These are phyloP conservation scores for Chesias legatella DNA, from an alignment of 2,888 invertebrate species.

Conservation along the genomic window DNA sequence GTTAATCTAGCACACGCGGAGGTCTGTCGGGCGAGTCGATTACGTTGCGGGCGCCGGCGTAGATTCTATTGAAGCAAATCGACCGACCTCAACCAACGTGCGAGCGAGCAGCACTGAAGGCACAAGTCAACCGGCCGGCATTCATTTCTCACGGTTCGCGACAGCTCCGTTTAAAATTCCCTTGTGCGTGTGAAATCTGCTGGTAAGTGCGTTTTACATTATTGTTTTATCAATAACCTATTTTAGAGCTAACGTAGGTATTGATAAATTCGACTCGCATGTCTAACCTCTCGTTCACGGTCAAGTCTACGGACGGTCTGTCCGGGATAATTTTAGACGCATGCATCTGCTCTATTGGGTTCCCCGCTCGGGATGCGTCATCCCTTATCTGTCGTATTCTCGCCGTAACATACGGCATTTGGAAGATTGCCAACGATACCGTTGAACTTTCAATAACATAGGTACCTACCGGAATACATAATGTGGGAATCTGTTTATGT, in stretches of 20 bases:
- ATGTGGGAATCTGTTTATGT: constrained; percentile 1
- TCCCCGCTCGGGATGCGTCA: constrained; percentile 19
- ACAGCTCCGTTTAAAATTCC: constrained; percentile 50
- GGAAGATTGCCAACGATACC: constrained; percentile 37
- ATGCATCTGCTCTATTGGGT: constrained; percentile 19
- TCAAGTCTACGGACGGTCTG: constrained; percentile 28
- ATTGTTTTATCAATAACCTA: not conserved
- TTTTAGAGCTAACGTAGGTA: not conserved
- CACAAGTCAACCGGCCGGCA: constrained; percentile 68
- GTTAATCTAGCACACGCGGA: constrained; percentile 50
- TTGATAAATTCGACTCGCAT: not conserved
- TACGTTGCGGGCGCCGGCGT: constrained; percentile 60
- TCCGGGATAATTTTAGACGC: constrained; percentile 28
- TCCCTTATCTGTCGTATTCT: constrained; percentile 11
- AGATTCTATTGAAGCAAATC: constrained; percentile 66
- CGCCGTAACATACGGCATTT: constrained; percentile 24
- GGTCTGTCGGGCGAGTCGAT: constrained; percentile 66
- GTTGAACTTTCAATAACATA: constrained; percentile 36
- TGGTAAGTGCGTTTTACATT: constrained; percentile 45
- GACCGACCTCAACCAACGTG: constrained; percentile 57
- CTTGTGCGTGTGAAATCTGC: constrained; percentile 35
- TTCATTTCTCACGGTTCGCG: constrained; percentile 68
- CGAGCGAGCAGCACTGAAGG: constrained; percentile 57
- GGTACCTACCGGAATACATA: not conserved
- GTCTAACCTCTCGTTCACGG: constrained; percentile 18